Conservation (phyloP, 1,140 invertebrate species). For the Drosophila leontia region DNA sequence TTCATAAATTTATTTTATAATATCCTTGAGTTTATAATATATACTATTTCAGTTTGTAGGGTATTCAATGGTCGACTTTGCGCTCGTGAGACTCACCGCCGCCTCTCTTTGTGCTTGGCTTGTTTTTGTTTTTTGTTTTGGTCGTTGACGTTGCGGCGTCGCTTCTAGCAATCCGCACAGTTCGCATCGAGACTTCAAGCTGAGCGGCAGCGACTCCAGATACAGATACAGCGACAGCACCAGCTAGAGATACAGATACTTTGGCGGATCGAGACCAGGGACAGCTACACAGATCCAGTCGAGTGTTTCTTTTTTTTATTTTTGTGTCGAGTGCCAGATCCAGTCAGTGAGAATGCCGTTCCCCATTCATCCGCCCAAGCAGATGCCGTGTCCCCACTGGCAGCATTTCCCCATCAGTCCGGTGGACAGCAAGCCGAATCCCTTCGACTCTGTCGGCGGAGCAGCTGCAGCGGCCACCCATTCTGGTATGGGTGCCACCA, state of each 20-base stretch:
- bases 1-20: background rate
- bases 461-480: constrained; percentile 26
- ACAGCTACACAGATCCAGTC: constrained; percentile 1
- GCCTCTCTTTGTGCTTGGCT: constrained; percentile 17
- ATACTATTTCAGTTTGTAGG: background rate
- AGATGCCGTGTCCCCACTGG: constrained; percentile 83
- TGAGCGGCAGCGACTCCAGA: constrained; percentile 47
- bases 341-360: constrained; percentile 65
- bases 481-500: background rate
- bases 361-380: constrained; percentile 77
- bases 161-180: constrained; percentile 67
- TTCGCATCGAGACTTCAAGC: constrained; percentile 58
- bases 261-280: constrained; percentile 12
- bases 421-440: constrained; percentile 61
- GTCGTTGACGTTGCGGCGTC: constrained; percentile 64
- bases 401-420: constrained; percentile 80
- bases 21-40: fast-evolving
- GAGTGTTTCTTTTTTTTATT: background rate
- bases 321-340: background rate
- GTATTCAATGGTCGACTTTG: constrained; percentile 24
- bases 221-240: constrained; percentile 4
- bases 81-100: background rate
- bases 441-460: constrained; percentile 58
- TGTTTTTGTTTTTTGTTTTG: constrained; percentile 70
- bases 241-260: constrained; percentile 20